Conservation (phyloP, 2,888 invertebrate species). For the Tinea pellionella region DNA sequence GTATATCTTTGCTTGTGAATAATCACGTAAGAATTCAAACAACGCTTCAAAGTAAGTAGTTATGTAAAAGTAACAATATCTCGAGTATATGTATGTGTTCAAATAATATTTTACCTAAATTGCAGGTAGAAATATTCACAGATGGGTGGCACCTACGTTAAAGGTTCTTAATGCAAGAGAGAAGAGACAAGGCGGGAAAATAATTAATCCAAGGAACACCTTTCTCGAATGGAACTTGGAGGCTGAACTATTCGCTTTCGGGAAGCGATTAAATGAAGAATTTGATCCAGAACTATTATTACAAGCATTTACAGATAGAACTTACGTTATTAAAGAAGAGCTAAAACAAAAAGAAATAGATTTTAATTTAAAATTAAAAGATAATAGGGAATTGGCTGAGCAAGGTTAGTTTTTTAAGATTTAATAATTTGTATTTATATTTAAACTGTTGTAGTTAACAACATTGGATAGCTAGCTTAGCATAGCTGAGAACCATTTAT, state of each 20-base stretch:
- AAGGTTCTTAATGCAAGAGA: conserved; percentile 71
- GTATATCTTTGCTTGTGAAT: conserved; percentile 34
- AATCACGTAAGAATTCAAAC: conserved; percentile 28
- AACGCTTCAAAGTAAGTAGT: conserved; percentile 34
- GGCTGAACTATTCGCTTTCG: conserved; percentile 90
- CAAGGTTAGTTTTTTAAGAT: conserved; percentile 57
- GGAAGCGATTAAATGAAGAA: conserved; percentile 84
- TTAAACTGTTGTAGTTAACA: no score
- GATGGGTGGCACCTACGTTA: conserved; percentile 79
- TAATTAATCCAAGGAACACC: conserved; percentile 61
- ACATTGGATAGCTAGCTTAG: no score
- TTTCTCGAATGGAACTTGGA: conserved; percentile 90
- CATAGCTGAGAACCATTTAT: no score
- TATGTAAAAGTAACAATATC: conserved; percentile 1
- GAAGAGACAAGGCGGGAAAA: conserved; percentile 69
- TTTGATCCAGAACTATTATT: conserved; percentile 78
- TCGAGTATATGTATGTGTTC: no score
- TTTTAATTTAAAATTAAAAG: conserved; percentile 72
- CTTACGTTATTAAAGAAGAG: conserved; percentile 80
- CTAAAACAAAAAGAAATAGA: conserved; percentile 76
- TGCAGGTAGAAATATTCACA: conserved; percentile 35
- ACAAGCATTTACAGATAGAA: conserved; percentile 82
- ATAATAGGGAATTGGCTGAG: conserved; percentile 76
- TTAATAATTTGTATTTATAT: no score
- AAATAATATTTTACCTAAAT: no score